A percentile compares a stretch with the other conserved stretches of the same genome.
Evolutionary conservation across 2,113 vertebrate species (phyloP).

Genomic region (Copsychus sechellarum): DNA sequence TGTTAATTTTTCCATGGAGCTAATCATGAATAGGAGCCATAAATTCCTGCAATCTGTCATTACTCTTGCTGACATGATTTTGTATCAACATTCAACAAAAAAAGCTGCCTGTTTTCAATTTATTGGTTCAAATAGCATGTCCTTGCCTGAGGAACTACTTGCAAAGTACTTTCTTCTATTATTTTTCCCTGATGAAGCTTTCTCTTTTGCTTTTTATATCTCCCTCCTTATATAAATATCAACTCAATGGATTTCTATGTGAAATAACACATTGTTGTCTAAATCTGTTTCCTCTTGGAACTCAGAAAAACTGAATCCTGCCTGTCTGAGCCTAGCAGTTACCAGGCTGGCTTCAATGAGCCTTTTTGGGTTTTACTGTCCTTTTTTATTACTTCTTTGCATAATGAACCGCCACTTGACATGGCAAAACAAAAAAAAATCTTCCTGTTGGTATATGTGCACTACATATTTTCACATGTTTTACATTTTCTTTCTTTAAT

Average conservation of each 20-base stretch:
- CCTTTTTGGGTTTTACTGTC: background rate
- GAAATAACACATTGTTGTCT: background rate
- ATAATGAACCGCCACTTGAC: background rate
- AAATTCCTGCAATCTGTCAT: conserved; percentile 55
- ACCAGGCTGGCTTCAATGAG: background rate
- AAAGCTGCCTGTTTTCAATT: conserved; percentile 24
- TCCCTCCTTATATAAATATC: background rate
- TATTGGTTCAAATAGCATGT: conserved; percentile 9
- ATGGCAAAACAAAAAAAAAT: background rate
- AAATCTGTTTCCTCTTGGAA: background rate
- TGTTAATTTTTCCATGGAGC: conserved; percentile 52
- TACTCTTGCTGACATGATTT: conserved; percentile 41
- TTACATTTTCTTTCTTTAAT: background rate
- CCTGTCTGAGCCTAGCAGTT: background rate
- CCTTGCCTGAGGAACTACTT: conserved; percentile 30
- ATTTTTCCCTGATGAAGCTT: background rate
- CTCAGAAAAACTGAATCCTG: background rate
- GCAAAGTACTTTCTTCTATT: background rate
- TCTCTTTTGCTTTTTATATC: background rate
- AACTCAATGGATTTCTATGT: background rate
- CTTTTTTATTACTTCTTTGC: background rate
- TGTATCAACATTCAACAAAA: conserved; percentile 30
- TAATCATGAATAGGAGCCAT: conserved; percentile 24
- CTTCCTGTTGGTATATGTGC: background rate
- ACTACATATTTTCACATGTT: background rate